Evolutionary conservation across 2,888 invertebrate species (phyloP).

Genomic region (Drosophila dives): DNA sequence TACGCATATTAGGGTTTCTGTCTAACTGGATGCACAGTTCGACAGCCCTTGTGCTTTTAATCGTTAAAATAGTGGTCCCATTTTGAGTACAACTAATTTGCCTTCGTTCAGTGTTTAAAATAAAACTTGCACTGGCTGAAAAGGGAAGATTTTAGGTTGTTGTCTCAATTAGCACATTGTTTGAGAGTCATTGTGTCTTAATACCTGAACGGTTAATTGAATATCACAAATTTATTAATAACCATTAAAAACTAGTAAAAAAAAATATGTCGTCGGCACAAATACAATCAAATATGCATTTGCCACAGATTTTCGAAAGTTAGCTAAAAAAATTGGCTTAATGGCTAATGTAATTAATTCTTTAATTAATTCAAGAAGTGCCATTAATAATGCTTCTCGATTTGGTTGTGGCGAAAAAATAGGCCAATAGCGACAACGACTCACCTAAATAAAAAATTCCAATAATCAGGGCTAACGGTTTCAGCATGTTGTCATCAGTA

Average conservation of each 20-base stretch:
- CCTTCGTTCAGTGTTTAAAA: background rate
- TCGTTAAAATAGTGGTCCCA: background rate
- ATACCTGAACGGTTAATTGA: background rate
- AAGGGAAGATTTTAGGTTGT: background rate
- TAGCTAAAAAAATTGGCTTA: conserved; percentile 39
- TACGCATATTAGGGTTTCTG: background rate
- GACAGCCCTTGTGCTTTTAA: background rate
- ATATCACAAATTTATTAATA: conserved; percentile 26
- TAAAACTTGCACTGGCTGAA: background rate
- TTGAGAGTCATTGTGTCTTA: background rate
- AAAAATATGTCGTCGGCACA: conserved; percentile 1
- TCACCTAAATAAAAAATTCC: conserved; percentile 81
- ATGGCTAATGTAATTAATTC: conserved; percentile 60
- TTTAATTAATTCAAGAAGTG: conserved; percentile 51
- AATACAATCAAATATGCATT: conserved; percentile 34
- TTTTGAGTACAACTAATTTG: background rate
- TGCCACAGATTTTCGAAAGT: conserved; percentile 36
- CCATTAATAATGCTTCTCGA: conserved; percentile 54
- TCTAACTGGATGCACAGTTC: background rate
- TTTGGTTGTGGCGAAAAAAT: conserved; percentile 4
- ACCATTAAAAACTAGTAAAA: conserved; percentile 1
- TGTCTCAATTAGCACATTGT: background rate
- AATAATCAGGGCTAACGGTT: conserved; percentile 75
- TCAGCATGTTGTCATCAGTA: conserved; percentile 79
- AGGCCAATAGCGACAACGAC: conserved; percentile 36